phyloP scores from a whole-genome alignment of 2,888 invertebrate species.

The Ptychoptera albimana region DNA sequence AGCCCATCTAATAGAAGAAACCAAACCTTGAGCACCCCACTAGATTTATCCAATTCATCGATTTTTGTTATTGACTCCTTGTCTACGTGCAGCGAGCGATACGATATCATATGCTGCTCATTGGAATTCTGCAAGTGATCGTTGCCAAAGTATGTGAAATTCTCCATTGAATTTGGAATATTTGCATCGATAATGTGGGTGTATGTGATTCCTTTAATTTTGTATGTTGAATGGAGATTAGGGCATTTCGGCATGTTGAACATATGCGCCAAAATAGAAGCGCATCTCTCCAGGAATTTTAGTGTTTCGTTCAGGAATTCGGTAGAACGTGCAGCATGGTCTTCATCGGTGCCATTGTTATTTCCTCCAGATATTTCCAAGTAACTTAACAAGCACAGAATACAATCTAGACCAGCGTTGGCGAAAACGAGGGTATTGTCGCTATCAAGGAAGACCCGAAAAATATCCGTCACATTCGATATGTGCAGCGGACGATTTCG shows the following conservation, averaged over 20 bases:
- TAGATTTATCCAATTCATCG: slow-evolving; percentile 52
- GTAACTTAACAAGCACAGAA: slow-evolving; percentile 67
- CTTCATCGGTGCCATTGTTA: slow-evolving; percentile 47
- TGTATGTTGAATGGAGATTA: slow-evolving; percentile 76
- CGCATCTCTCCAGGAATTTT: slow-evolving; percentile 71
- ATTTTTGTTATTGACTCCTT: slow-evolving; percentile 31
- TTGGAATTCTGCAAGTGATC: slow-evolving; percentile 44
- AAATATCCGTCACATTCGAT: slow-evolving; percentile 72
- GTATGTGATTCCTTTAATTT: slow-evolving; percentile 60
- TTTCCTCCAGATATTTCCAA: slow-evolving; percentile 38
- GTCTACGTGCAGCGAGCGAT: slow-evolving; percentile 29
- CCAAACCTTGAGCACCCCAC: slow-evolving; percentile 80
- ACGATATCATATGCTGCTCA: slow-evolving; percentile 41
- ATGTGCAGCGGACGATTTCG: slow-evolving; percentile 42
- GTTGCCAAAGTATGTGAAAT: slow-evolving; percentile 49
- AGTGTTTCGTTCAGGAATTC: slow-evolving; percentile 51
- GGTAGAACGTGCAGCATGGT: slow-evolving; percentile 31
- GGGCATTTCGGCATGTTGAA: slow-evolving; percentile 91
- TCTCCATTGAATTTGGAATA: slow-evolving; percentile 56
- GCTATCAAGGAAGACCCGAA: slow-evolving; percentile 82
- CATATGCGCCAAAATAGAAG: slow-evolving; percentile 79
- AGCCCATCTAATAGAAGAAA: slow-evolving; percentile 77
- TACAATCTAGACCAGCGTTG: slow-evolving; percentile 87
- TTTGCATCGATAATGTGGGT: slow-evolving; percentile 69
- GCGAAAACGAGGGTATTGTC: slow-evolving; percentile 88